Evolutionary conservation across 2,888 invertebrate genomes (phyloP), one percentile per base, ranked within the genome.

Genomic region (Cremastinae sp.): DNA sequence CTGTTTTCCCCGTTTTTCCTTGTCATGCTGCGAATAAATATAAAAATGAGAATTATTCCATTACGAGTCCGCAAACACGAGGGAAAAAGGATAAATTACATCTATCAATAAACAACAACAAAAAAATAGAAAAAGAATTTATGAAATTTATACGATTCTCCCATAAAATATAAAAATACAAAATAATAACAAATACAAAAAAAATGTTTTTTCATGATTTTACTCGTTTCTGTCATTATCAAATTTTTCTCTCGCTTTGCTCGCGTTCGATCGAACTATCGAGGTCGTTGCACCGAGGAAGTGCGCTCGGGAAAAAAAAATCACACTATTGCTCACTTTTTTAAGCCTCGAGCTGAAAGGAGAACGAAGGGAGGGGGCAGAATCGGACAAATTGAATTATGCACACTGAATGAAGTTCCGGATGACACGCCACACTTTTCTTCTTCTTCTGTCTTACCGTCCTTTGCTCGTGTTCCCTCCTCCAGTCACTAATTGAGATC

Each of bases 321-420:
- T 41, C 28, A 59, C 41, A 18, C 22, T 22, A 18, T 47, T 59
- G 58, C 49, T 16, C 39, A 51, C 14, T 14, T 10, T 47, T 10
- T 47, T n/a, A 37, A 12, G 8, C 8, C 10, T n/a, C 47, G n/a
- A 28, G 47, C 35, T 14, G 53, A 7, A 9, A 35, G 16, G 16
- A 28, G 22, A 51, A 12, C 18, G 56, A 64, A 51, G 66, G n/a
- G 28, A 18, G 39, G 39, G 14, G 53, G 22, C 51, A 12, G 49
- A 39, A 39, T n/a, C 12, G 61, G 61, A 61, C 47, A 68, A 70
- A 77, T 65, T 65, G 74, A 37, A 74, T 78, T 74, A 74, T 71
- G 61, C 74, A 70, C 74, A 56, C 49, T 58, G 66, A 74, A 74
- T 62, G 70, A 78, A 70, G 77, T 74, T 78, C 74, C 70, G 66